These are phyloP conservation scores for Sanderia malayensis DNA, from an alignment of 30 jellyfish, hydroid and myxozoan genomes.

Conservation along the genomic window DNA sequence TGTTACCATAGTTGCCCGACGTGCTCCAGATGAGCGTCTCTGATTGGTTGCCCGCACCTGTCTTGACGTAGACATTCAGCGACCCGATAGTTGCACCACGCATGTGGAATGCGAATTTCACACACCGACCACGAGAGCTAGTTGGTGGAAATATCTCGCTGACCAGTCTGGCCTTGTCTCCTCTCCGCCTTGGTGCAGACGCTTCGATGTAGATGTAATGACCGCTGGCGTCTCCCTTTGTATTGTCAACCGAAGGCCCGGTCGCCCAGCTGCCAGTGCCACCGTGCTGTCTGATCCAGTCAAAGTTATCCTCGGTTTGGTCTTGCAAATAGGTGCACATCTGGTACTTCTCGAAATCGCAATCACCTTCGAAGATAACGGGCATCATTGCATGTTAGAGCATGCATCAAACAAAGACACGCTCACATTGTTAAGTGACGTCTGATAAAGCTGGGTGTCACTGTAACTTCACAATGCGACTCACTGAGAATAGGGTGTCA, in stretches of 20 bases:
- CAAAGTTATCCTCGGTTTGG: constrained; percentile 73
- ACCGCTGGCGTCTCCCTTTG: constrained; percentile 77
- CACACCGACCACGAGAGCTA: constrained; percentile 70
- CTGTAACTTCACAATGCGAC: too few species aligned
- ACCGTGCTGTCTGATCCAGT: constrained; percentile 92
- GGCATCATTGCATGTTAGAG: too few species aligned
- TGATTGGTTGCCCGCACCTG: constrained; percentile 84
- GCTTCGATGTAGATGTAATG: constrained; percentile 89
- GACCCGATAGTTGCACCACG: constrained; percentile 89
- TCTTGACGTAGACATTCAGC: constrained; percentile 72
- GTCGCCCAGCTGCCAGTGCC: constrained; percentile 88
- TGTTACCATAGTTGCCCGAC: constrained; percentile 93
- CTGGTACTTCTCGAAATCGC: constrained; percentile 73
- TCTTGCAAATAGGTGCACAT: constrained; percentile 83
- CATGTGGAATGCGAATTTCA: constrained; percentile 88
- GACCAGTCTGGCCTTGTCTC: constrained; percentile 69
- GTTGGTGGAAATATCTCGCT: constrained; percentile 85
- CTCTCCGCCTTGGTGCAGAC: constrained; percentile 79
- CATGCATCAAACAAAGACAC: too few species aligned
- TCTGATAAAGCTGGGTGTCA: too few species aligned
- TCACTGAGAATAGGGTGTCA: too few species aligned
- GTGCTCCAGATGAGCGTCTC: constrained; percentile 83
- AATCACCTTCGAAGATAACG: constrained; percentile 68
- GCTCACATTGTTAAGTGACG: too few species aligned
- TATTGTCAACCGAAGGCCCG: constrained; percentile 86